Conservation (phyloP, 2,888 invertebrate species). For the Papilio elwesi region DNA sequence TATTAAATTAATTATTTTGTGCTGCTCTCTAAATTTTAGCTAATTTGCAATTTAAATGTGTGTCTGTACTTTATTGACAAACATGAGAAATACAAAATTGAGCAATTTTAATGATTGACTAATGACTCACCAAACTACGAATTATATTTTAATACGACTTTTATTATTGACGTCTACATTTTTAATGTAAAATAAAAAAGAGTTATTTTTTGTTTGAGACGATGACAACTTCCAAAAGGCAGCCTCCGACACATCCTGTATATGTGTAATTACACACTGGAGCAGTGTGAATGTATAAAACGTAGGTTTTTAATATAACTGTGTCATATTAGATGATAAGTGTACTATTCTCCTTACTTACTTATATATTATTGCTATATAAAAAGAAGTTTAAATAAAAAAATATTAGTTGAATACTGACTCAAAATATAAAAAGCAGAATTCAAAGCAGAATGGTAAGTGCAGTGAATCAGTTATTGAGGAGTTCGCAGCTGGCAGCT, state of each 20-base stretch:
- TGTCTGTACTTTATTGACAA: too few relatives aligned
- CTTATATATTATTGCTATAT: conserved; percentile 74
- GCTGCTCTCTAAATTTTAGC: too few relatives aligned
- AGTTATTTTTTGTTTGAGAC: conserved; percentile 6
- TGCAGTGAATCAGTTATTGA: conserved; percentile 20
- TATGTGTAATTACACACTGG: conserved; percentile 79
- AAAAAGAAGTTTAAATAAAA: conserved; percentile 72
- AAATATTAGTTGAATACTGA: conserved; percentile 79
- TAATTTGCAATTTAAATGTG: too few relatives aligned
- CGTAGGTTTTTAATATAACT: conserved; percentile 78
- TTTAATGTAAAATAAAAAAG: too few relatives aligned
- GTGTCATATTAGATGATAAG: conserved; percentile 83
- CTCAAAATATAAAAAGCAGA: conserved; percentile 53
- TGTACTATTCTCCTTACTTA: conserved; percentile 82
- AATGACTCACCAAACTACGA: not conserved
- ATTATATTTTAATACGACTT: not conserved
- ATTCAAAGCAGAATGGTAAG: conserved; percentile 39
- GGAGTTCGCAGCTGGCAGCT: too few relatives aligned
- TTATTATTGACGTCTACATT: not conserved
- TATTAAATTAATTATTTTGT: too few relatives aligned
- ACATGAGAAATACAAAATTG: not conserved
- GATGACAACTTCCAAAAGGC: conserved; percentile 53
- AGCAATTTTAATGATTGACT: not conserved
- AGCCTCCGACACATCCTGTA: conserved; percentile 65
- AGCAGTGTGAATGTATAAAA: conserved; percentile 77